Conservation (phyloP, 2,797 vertebrate species). For the Selene dorsalis region DNA sequence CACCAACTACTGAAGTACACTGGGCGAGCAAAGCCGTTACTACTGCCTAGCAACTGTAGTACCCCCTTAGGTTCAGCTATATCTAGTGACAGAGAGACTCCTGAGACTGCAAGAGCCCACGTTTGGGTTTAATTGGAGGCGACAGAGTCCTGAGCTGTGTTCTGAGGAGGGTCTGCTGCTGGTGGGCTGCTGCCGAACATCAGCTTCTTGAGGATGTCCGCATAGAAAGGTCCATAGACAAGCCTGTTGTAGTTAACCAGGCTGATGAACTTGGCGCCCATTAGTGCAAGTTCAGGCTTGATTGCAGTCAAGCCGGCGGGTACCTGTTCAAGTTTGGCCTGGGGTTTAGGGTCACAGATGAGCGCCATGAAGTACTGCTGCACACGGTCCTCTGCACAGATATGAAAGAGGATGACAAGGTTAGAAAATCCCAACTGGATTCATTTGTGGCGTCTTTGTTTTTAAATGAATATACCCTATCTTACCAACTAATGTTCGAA, state of each 20-base stretch:
- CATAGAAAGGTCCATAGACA: conserved; percentile 94
- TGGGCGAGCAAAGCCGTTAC: conserved; percentile 36
- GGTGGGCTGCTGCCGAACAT: conserved; percentile 81
- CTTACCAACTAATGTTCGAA: conserved; percentile 92
- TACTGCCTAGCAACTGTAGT: conserved; percentile 15
- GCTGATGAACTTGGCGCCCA: conserved; percentile 87
- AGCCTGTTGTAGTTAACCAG: conserved; percentile 92
- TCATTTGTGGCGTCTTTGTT: not conserved
- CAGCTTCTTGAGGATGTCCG: conserved; percentile 90
- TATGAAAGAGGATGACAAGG: not conserved
- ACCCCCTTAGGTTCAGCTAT: conserved; percentile 17
- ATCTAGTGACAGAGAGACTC: conserved; percentile 21
- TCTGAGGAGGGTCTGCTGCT: conserved; percentile 40
- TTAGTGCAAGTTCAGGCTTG: conserved; percentile 85
- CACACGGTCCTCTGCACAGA: conserved; percentile 89
- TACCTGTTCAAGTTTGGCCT: conserved; percentile 82
- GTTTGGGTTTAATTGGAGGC: conserved; percentile 57
- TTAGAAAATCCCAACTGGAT: not conserved
- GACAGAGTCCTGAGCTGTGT: conserved; percentile 40
- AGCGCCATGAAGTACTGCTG: conserved; percentile 88
- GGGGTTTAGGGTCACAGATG: conserved; percentile 81
- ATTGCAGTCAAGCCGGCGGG: conserved; percentile 89
- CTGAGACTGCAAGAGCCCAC: not conserved
- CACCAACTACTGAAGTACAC: conserved; percentile 23
- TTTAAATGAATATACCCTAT: not conserved